Conservation (phyloP, 2,113 vertebrate species). For the Athene noctua region DNA sequence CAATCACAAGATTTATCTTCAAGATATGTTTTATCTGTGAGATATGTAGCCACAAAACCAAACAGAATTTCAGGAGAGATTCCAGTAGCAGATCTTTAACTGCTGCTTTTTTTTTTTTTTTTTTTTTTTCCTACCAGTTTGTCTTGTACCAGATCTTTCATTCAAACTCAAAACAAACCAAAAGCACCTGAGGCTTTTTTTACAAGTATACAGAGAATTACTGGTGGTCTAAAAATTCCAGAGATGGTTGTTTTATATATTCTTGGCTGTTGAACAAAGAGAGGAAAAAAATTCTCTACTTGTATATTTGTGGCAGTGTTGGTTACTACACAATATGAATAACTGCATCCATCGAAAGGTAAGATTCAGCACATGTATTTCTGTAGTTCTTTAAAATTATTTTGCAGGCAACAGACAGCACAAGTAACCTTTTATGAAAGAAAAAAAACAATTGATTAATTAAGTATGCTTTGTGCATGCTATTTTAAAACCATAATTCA, state of each 20-base stretch:
- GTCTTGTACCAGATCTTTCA: neutral
- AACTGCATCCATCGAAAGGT: neutral
- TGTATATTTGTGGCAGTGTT: neutral
- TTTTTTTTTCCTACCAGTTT: neutral
- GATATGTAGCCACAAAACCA: neutral
- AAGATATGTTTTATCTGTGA: neutral
- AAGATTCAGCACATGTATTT: neutral
- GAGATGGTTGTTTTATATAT: neutral
- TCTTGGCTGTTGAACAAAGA: neutral
- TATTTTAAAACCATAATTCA: neutral
- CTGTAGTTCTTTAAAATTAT: neutral
- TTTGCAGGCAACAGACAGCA: neutral
- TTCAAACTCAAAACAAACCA: neutral
- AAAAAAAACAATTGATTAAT: neutral
- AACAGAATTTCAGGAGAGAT: neutral
- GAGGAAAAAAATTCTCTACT: too few species aligned
- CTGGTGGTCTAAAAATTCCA: neutral
- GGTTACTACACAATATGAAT: neutral
- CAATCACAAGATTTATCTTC: neutral
- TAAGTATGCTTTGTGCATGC: neutral
- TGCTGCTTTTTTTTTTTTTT: too few species aligned
- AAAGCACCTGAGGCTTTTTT: neutral
- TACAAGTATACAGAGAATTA: neutral
- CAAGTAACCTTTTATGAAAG: neutral
- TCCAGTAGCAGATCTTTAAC: neutral